These are phyloP conservation scores for Balearica regulorum DNA, from an alignment of 2,797 vertebrate genomes.

Conservation along the genomic window DNA sequence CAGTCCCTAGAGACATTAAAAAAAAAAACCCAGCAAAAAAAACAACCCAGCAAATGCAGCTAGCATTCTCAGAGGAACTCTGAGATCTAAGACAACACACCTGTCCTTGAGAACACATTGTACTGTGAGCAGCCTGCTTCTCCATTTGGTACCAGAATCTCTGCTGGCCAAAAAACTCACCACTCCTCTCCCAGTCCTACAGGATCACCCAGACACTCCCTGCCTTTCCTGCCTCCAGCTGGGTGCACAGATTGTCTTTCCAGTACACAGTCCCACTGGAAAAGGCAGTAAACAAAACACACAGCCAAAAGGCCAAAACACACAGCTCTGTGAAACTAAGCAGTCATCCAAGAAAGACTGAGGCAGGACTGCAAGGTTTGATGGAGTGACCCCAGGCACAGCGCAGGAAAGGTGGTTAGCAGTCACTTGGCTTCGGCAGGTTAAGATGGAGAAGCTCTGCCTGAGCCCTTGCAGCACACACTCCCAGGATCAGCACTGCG, in stretches of 20 bases:
- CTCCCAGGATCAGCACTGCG: background rate
- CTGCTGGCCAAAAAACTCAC: background rate
- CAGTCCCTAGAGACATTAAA: background rate
- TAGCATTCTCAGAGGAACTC: background rate
- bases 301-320: background rate
- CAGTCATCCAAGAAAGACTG: background rate
- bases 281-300: too few relatives aligned
- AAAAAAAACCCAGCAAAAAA: background rate
- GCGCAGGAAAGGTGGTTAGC: background rate
- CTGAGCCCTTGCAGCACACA: background rate
- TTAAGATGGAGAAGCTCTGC: background rate
- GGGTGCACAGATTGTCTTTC: background rate
- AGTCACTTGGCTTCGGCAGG: background rate
- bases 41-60: background rate
- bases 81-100: background rate
- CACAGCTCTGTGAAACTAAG: background rate
- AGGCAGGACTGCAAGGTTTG: background rate
- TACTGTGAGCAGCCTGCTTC: background rate
- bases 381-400: background rate
- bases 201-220: background rate
- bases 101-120: background rate
- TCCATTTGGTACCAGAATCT: background rate
- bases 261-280: background rate
- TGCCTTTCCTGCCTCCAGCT: background rate
- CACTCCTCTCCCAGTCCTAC: background rate